phyloP scores from a whole-genome alignment of 1,140 invertebrate genomes.

The Sarcophaga bullata region DNA sequence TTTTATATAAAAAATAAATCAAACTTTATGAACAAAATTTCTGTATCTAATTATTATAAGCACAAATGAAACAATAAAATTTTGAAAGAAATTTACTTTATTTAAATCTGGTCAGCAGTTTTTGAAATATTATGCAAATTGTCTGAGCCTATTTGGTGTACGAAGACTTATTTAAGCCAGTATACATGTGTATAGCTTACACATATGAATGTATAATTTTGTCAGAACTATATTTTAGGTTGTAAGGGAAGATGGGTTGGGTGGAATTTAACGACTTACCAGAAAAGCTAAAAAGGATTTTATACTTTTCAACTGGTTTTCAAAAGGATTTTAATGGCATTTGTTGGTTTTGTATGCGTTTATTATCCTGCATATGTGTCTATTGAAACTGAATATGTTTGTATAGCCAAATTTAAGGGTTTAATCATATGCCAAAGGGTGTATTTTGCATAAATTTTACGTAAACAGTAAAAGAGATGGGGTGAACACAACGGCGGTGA shows the following conservation, averaged over 20 bases:
- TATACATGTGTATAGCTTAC: neutral
- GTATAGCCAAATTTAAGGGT: constrained; percentile 22
- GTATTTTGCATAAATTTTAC: constrained; percentile 10
- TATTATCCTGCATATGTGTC: constrained; percentile 35
- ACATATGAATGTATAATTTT: constrained; percentile 37
- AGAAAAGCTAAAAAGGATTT: constrained; percentile 14
- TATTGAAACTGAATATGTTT: constrained; percentile 11
- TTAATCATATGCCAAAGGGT: constrained; percentile 12
- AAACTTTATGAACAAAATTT: too few relatives aligned
- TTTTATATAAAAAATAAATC: too few relatives aligned
- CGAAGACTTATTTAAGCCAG: too few relatives aligned
- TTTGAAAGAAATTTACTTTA: too few relatives aligned
- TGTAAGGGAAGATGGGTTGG: neutral
- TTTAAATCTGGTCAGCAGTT: too few relatives aligned
- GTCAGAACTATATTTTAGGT: neutral
- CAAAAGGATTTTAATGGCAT: constrained; percentile 35
- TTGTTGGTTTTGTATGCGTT: constrained; percentile 33
- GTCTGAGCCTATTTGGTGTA: too few relatives aligned
- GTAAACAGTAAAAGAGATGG: neutral
- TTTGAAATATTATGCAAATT: too few relatives aligned
- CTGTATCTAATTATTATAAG: too few relatives aligned
- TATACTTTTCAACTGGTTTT: constrained; percentile 31
- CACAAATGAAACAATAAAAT: too few relatives aligned
- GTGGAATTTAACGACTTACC: neutral
- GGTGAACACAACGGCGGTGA: neutral